These are phyloP conservation scores for Fulmarus glacialis DNA, from an alignment of 2,113 vertebrate species.

Conservation along the genomic window DNA sequence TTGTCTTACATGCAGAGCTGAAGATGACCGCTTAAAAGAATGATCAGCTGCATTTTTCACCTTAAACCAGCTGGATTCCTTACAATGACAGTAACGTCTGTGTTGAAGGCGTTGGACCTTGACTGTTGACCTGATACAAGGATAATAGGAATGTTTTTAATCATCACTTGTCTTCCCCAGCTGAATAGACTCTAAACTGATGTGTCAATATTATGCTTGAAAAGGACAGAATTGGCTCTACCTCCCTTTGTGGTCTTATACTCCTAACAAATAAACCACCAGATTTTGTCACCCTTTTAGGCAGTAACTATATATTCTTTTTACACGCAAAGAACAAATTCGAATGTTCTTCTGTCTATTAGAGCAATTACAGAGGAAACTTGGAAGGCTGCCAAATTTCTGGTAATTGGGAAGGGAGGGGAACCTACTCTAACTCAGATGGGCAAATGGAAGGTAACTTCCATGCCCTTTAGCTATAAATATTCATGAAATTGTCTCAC, in stretches of 20 bases:
- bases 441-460: neutral
- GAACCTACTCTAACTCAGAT: neutral
- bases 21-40: neutral
- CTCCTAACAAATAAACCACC: neutral
- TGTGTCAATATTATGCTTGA: neutral
- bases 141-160: slow-evolving; percentile 4
- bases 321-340: neutral
- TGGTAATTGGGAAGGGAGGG: neutral
- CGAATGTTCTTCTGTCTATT: neutral
- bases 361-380: neutral
- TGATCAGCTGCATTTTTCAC: neutral
- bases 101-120: slow-evolving; percentile 5
- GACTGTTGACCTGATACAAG: neutral
- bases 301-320: neutral
- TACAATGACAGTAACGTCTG: neutral
- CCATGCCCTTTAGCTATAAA: neutral
- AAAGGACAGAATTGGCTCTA: neutral
- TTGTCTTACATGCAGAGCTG: neutral
- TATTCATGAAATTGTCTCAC: slow-evolving; percentile 33
- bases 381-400: neutral
- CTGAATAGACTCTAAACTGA: neutral
- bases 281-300: neutral
- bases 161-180: neutral
- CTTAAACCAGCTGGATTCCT: neutral
- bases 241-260: neutral